Percentiles rank a stretch among this genome's conserved stretches.
phyloP scores from a whole-genome alignment of 2,888 invertebrate species.

The Zaprionus obscuricornis region DNA sequence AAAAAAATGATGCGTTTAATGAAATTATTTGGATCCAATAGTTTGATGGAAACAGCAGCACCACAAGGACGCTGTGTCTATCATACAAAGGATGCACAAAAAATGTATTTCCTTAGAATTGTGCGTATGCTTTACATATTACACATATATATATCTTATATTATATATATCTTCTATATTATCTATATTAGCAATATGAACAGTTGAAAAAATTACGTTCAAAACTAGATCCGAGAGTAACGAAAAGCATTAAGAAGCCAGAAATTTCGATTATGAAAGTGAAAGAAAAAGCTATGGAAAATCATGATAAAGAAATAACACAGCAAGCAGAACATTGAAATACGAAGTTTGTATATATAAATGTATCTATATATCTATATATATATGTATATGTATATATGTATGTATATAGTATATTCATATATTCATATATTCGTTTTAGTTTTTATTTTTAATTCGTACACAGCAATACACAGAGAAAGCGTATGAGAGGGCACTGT shows the following conservation, averaged over 20 bases:
- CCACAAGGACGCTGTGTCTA: too few species aligned
- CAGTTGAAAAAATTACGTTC: slow-evolving; percentile 48
- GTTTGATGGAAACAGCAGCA: too few species aligned
- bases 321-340: slow-evolving; percentile 8
- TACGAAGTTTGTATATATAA: slow-evolving; percentile 35
- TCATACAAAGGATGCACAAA: too few species aligned
- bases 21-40: too few species aligned
- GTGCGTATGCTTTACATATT: too few species aligned
- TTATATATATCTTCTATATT: not conserved
- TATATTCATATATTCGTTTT: too few species aligned
- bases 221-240: not conserved
- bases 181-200: slow-evolving; percentile 49
- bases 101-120: too few species aligned
- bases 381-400: not conserved
- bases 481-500: too few species aligned
- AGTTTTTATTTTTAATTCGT: too few species aligned
- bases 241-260: not conserved
- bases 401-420: not conserved
- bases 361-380: slow-evolving; percentile 3
- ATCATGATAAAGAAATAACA: not conserved
- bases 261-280: not conserved
- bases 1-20: too few species aligned
- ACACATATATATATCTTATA: too few species aligned
- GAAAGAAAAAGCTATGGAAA: not conserved
- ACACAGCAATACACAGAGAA: too few species aligned